Base-by-base conservation (phyloP, 2,113 vertebrate genomes). In the Haplochromis burtoni region DNA sequence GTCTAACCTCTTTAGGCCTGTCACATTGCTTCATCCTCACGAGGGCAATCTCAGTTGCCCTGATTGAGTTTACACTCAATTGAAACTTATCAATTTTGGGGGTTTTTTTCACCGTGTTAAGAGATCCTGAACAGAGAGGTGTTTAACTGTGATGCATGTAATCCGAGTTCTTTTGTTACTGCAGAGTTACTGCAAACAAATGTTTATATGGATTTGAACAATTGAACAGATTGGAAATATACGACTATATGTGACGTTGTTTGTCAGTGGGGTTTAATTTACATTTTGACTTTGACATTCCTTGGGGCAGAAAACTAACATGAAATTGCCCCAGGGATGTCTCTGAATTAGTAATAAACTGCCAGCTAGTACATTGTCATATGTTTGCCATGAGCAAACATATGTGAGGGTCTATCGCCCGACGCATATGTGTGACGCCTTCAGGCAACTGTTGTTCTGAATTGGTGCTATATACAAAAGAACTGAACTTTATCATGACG, bases 1-100 rank as follows among this genome's bases (percentile, higher is more conserved):
- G 24, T 87, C 93, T 95, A 95, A 95, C 95, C 92, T 92, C 88
- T 93, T 95, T 95, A 96, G 90, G 90, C 86, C 95, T 93, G 95
- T 95, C 95, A 95, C 94, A 95, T 96, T 87, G 89, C 89, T 87
- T 94, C 92, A 92, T 90, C 89, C 94, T 95, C 94, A 85, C 11
- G 90, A 94, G 93, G 82, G 83, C 91, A 93, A 95, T 95, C 91
- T 89, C 87, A 61, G 57, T 86, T 51, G 84, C 86, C 66, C 92
- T 94, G 92, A 95, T 95, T 94, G 88, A 93, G 93, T 96, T 96
- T 94, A 71, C 31, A 81, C 87, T 89, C 91, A 92, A 92, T 92
- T 95, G 94, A 95, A 96, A 94, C 91, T 90, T 92, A 92, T 91
- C 91, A 88, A 57, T 51, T 90, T 91, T 83, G 71, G 73, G 73